These are phyloP conservation scores for Callimorpha dominula DNA, from an alignment of 2,888 invertebrate species.

Conservation along the genomic window DNA sequence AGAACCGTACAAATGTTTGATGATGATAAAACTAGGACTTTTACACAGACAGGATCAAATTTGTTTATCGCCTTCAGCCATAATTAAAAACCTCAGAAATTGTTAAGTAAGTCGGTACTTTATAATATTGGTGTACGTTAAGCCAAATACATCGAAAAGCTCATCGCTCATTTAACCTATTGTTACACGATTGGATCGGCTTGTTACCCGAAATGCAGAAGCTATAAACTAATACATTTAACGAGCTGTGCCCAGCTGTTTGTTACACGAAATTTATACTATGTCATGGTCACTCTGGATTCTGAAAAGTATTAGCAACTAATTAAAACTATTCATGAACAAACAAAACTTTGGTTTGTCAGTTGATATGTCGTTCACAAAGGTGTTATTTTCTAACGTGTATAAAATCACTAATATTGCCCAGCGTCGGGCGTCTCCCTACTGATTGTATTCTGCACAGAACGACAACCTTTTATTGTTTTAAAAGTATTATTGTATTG, in stretches of 20 bases:
- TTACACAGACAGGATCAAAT: not conserved
- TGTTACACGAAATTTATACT: not conserved
- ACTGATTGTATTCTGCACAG: too few species aligned
- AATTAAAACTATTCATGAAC: not conserved
- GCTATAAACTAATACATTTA: slow-evolving; percentile 5
- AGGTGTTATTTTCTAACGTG: too few species aligned
- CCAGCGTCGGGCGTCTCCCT: too few species aligned
- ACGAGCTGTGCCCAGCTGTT: slow-evolving; percentile 1
- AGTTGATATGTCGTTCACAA: too few species aligned
- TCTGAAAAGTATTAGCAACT: not conserved
- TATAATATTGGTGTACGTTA: not conserved
- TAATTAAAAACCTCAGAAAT: not conserved
- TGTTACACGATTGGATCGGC: slow-evolving; percentile 11
- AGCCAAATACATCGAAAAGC: not conserved
- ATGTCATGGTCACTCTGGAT: not conserved
- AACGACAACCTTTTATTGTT: too few species aligned
- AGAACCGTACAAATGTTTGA: not conserved
- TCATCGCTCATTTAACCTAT: not conserved
- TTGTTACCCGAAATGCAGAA: slow-evolving; percentile 12
- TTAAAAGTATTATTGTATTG: too few species aligned
- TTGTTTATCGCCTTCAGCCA: not conserved
- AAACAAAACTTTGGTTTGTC: too few species aligned
- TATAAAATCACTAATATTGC: too few species aligned
- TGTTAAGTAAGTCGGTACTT: not conserved
- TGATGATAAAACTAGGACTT: not conserved